These are phyloP conservation scores for Ptiloglossa arizonensis DNA, from an alignment of 1,140 invertebrate genomes.

Conservation along the genomic window DNA sequence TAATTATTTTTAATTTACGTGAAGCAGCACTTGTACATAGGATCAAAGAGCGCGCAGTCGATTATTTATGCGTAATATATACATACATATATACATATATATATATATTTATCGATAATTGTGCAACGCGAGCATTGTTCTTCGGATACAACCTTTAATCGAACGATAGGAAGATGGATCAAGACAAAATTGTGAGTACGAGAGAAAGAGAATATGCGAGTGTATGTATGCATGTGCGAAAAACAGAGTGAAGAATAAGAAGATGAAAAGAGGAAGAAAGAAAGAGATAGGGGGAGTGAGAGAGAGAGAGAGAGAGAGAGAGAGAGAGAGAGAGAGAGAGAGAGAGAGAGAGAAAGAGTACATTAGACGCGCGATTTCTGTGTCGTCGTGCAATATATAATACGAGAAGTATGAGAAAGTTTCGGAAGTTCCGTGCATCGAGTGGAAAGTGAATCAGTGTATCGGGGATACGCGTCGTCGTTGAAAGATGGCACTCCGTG, in stretches of 20 bases:
- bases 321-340: background rate
- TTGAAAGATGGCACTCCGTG: constrained; percentile 54
- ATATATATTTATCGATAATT: constrained; percentile 78
- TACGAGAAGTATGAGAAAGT: constrained; percentile 15
- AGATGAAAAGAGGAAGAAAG: background rate
- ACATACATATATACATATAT: constrained; percentile 66
- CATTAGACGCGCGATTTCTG: constrained; percentile 52
- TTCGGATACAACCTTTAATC: constrained; percentile 77
- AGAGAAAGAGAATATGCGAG: constrained; percentile 24
- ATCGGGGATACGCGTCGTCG: constrained; percentile 1
- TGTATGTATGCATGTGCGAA: background rate
- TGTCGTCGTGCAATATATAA: constrained; percentile 50
- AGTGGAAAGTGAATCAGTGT: constrained; percentile 30
- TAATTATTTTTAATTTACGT: constrained; percentile 77
- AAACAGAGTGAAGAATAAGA: constrained; percentile 2
- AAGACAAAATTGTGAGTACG: background rate
- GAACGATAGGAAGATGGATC: constrained; percentile 12
- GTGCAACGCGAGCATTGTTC: constrained; percentile 76
- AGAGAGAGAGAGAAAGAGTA: constrained; percentile 5
- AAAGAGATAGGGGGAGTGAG: background rate
- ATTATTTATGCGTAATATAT: constrained; percentile 78
- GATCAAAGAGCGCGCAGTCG: constrained; percentile 75
- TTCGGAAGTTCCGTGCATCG: constrained; percentile 44
- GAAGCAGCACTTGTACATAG: constrained; percentile 75
- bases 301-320: constrained; percentile 25